These are phyloP conservation scores for Coronaproctus castanopsis DNA, from an alignment of 2,888 invertebrate genomes.

Conservation along the genomic window DNA sequence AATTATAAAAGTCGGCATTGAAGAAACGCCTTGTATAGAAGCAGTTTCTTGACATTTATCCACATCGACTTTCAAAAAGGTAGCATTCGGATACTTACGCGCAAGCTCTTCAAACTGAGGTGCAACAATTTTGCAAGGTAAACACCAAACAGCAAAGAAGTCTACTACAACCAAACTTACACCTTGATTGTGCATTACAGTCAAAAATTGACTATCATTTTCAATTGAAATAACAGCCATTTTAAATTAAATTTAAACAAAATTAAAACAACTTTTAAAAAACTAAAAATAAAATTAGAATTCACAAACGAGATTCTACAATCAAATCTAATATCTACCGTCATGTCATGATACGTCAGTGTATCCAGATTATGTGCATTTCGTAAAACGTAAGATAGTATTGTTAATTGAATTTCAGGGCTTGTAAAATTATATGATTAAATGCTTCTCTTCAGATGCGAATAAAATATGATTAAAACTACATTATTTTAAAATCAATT, in stretches of 20 bases:
- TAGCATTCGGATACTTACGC: conserved; percentile 63
- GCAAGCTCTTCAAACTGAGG: conserved; percentile 80
- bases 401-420: no score
- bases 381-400: no score
- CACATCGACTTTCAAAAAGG: conserved; percentile 88
- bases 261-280: no score
- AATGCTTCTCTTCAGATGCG: no score
- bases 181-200: conserved; percentile 64
- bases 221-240: conserved; percentile 31
- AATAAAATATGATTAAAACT: no score
- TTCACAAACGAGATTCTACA: no score
- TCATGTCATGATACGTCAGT: no score
- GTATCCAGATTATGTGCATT: no score
- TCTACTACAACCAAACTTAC: conserved; percentile 80
- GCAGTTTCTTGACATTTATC: conserved; percentile 83
- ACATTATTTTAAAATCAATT: no score
- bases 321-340: no score
- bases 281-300: no score
- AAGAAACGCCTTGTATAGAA: conserved; percentile 65
- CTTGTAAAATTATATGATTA: no score
- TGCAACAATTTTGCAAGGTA: conserved; percentile 85
- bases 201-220: conserved; percentile 62
- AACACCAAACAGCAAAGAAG: conserved; percentile 93
- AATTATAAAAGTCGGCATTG: conserved; percentile 97
- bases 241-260: conserved; percentile 1